A percentile compares a stretch with the other conserved stretches of the same genome.
Conservation (phyloP, 2,113 vertebrate species). For the Chrysemys picta region DNA sequence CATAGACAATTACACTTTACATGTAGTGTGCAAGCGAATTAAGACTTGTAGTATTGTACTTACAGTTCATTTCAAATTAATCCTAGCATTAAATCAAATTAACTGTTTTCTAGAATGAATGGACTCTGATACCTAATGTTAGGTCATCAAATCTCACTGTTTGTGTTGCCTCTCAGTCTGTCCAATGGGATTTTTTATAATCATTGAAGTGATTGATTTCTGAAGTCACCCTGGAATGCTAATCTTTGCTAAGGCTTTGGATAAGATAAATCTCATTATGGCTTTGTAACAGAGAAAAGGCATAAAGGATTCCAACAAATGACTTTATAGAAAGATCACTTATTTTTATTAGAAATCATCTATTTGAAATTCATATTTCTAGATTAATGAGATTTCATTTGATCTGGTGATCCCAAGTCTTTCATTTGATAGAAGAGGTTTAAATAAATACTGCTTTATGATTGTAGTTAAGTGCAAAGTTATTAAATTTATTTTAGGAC, state of each 20-base stretch:
- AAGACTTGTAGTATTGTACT: neutral
- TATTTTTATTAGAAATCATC: neutral
- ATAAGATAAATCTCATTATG: neutral
- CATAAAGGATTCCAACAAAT: neutral
- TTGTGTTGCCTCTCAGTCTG: neutral
- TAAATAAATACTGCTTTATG: neutral
- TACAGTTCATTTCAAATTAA: neutral
- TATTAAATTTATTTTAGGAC: neutral
- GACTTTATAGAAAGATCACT: neutral
- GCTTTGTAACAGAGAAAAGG: neutral
- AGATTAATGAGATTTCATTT: neutral
- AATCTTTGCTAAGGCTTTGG: neutral
- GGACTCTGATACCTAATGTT: neutral
- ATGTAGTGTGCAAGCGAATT: neutral
- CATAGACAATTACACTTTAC: neutral
- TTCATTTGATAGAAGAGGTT: neutral
- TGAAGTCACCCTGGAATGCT: neutral
- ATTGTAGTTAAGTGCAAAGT: constrained; percentile 14
- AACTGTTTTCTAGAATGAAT: neutral
- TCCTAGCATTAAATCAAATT: neutral
- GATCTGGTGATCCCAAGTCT: neutral
- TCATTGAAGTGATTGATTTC: constrained; percentile 3
- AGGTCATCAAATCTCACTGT: neutral
- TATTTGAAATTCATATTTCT: neutral
- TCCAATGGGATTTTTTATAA: neutral